Evolutionary conservation across 2,797 vertebrate genomes (phyloP), one percentile per base, ranked within the genome.

Genomic region (Gambelia wislizenii): DNA sequence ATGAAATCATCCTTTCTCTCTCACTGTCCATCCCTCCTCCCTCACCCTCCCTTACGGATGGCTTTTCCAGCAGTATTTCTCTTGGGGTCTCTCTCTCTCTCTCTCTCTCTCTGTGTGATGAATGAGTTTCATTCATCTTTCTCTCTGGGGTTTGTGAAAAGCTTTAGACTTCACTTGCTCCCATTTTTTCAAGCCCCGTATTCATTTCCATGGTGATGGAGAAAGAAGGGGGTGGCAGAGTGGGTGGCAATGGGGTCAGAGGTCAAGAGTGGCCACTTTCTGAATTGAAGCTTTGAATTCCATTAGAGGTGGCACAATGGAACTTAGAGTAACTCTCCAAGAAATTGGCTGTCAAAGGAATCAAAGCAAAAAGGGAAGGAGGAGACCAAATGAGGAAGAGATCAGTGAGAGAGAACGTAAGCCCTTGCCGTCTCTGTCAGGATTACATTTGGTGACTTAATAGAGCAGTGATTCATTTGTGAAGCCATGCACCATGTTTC

Each of bases 51-150:
- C 83, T 91, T 94, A 92, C 89, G 88, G 94, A 94, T 95, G 90
- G 90, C 92, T 94, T 96, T 96, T 95, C 89, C 92, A 93, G 87
- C 93, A 89, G 9, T 4, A 9, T 85, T 87, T 92, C 96, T 96
- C 94, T 95, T 94, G 89, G 95, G 39, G 49, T 49, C 49, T 49
- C 49, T 49, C 49, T 49, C 49, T 49, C 49, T 49, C 49, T 49
- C 49, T 49, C 49, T 75, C 97, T 92, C 95, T 96, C 95, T 89
- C 95, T 96, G 89, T 1, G 96, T 96, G 96, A 97, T 98, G 97
- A 98, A 97, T 97, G 97, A 95, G 94, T 95, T 97, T 97, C 96
- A 97, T 98, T 98, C 97, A 97, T 97, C 96, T 95, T 96, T 97
- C 95, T 96, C 95, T 91, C 90, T 89, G 91, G 95, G 92, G 74